Percentiles rank a stretch among this genome's conserved stretches.
phyloP scores from a whole-genome alignment of 2,888 invertebrate genomes.

The Eupithecia subfuscata region DNA sequence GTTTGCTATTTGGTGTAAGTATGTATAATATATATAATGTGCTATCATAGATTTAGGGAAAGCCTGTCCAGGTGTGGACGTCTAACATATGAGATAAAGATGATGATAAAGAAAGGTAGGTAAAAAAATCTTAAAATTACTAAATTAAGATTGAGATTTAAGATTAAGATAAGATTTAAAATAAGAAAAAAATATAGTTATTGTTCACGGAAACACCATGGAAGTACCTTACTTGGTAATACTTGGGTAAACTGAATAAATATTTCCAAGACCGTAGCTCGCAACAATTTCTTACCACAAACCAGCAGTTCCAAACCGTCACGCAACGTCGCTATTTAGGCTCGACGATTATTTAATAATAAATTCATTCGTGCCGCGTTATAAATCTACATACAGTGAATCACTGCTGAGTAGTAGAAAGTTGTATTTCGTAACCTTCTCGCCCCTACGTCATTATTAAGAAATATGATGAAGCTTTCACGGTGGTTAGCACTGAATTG shows the following conservation, averaged over 20 bases:
- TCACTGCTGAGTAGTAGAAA: constrained; percentile 70
- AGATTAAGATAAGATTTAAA: too few species aligned
- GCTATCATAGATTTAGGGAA: too few species aligned
- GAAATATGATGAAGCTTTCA: constrained; percentile 29
- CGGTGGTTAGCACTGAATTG: constrained; percentile 16
- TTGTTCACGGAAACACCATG: too few species aligned
- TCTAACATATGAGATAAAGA: too few species aligned
- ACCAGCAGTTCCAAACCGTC: constrained; percentile 50
- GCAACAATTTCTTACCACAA: constrained; percentile 31
- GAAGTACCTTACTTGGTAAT: neutral
- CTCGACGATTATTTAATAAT: constrained; percentile 77
- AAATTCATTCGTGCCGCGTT: constrained; percentile 67
- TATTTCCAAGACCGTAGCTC: constrained; percentile 4
- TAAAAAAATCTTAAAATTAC: too few species aligned
- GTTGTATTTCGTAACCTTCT: constrained; percentile 78
- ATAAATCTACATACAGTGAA: constrained; percentile 70
- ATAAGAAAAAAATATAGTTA: too few species aligned
- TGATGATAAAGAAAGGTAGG: too few species aligned
- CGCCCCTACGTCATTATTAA: constrained; percentile 67
- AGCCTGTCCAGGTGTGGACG: too few species aligned
- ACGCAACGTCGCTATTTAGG: constrained; percentile 74
- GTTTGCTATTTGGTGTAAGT: too few species aligned
- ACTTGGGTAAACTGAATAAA: neutral
- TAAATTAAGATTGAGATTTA: too few species aligned
- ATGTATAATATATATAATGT: too few species aligned